Base-by-base conservation (phyloP, 1,140 invertebrate species). In the Pachypeltis micranthus region DNA sequence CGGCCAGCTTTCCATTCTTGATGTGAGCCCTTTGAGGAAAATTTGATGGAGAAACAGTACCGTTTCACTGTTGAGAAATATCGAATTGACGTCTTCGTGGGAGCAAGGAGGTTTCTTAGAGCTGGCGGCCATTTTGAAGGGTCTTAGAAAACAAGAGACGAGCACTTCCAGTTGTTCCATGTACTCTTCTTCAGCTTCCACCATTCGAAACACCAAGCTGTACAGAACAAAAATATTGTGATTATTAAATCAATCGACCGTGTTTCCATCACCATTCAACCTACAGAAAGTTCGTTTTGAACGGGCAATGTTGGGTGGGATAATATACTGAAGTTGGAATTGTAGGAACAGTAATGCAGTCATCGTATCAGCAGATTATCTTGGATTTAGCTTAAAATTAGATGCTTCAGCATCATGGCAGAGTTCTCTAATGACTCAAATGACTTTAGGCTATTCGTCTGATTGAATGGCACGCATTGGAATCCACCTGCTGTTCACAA, bases 81-180 rank as follows among this genome's bases (percentile, higher is more conserved):
- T 95, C 29, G 91, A 95, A 75, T 93, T 95, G 59, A 96, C 90
- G 71, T 96, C 93, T 74, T 96, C 93, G 72, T 96, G 93, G 1
- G 86, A 86, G 71, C 92, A 93, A 0, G 91, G 91, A 2, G 93
- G 92, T 73, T 91, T 93, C 74, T 94, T 94, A 1, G 90, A 92
- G 69, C 88, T 91, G 23, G 92, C 92, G 3, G 90, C 90, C 92
- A 96, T 96, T 77, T 92, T 88, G 71, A 95, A 90, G 2, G 93
- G 92, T 54, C 92, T 81, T 24, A 94, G 76, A 74, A 94, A 95
- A 73, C 91, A 93, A n/a, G 88, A 88, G 4, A 96, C 90, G 65
- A 96, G 75, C 44, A 92, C 85, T 72, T 94, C 90, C 77, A 96
- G 81, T 75, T 95, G 91, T 71, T 92, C 86, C 66, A 93, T 86